A percentile compares a stretch with the other conserved stretches of the same genome.
These are phyloP conservation scores for Pteruthius melanotis DNA, from an alignment of 2,113 vertebrate genomes.

Conservation along the genomic window DNA sequence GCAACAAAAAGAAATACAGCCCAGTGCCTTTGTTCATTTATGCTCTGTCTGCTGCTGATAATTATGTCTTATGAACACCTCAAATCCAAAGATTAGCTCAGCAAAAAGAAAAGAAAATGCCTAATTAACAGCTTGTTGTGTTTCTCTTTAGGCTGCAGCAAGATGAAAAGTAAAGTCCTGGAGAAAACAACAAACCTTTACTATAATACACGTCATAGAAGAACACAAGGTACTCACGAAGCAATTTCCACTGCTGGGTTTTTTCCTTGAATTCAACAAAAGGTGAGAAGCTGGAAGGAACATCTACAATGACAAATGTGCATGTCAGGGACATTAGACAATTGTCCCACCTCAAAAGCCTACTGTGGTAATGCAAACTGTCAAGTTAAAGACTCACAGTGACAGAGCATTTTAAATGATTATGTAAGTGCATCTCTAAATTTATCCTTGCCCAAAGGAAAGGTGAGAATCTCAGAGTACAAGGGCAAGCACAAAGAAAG, in stretches of 20 bases:
- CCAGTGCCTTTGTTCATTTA: not conserved
- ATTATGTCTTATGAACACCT: not conserved
- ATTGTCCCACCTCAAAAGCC: not conserved
- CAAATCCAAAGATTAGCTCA: not conserved
- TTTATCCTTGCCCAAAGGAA: not conserved
- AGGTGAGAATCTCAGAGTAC: not conserved
- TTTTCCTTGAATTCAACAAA: constrained; percentile 92
- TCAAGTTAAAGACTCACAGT: not conserved
- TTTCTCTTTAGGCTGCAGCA: not conserved
- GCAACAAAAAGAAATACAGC: not conserved
- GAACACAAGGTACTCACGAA: constrained; percentile 75
- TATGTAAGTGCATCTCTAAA: not conserved
- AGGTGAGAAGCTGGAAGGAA: constrained; percentile 87
- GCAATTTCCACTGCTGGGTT: constrained; percentile 92
- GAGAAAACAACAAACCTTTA: not conserved
- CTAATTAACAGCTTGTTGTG: not conserved
- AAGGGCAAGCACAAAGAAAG: not conserved
- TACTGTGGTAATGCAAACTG: not conserved
- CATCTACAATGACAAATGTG: constrained; percentile 55
- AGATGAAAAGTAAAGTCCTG: not conserved
- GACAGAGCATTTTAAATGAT: not conserved
- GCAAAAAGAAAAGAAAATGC: not conserved
- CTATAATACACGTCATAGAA: accelerated
- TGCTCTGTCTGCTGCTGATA: not conserved
- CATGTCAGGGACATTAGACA: not conserved